Evolutionary conservation across 1,140 invertebrate genomes (phyloP), one percentile per base, ranked within the genome.

Genomic region (Drosophila sechellia): DNA sequence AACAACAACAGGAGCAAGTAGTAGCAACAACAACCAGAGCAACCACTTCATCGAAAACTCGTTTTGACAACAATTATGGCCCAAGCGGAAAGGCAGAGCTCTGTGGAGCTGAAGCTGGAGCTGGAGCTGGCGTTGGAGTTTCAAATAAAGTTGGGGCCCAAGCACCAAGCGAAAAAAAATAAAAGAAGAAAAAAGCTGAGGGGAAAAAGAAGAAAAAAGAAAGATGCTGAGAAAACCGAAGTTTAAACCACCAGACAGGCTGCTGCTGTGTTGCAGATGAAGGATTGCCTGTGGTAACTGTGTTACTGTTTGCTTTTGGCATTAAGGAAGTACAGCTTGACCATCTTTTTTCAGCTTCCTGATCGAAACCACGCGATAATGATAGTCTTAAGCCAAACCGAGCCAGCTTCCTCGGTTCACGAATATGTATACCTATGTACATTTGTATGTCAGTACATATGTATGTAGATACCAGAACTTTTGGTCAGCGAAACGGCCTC

Each of bases 291-390:
- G 56, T 63, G 57, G 59, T 52, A 20, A 35, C 49, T 52, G 60
- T 64, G 55, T 59, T 63, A 60, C 39, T 63, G 55, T 63, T 63
- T 64, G 60, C 39, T 35, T 64, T 64, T 64, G 55, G 55, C 40
- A 40, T 64, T 60, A 45, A 60, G 56, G 37, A 71, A 68, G 74
- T 77, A 77, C 74, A 77, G 74, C 76, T 77, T 77, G 74, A 6
- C 72, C 72, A 75, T 69, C 74, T 76, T 34, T 58, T 37, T 20
- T 46, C 48, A 8, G n/a, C 49, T 76, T 76, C 49, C 73, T 76
- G 72, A 76, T 76, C 73, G 40, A 59, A 59, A 39, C 22, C 48
- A 15, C n/a, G 39, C 56, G 72, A 76, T 76, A 76, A 34, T 40
- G 65, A 40, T 66, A 68, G 72, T 31, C 54, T 11, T 11, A 52